Evolutionary conservation across 1,140 invertebrate genomes (phyloP).

Genomic region (Caenorhabditis briggsae): DNA sequence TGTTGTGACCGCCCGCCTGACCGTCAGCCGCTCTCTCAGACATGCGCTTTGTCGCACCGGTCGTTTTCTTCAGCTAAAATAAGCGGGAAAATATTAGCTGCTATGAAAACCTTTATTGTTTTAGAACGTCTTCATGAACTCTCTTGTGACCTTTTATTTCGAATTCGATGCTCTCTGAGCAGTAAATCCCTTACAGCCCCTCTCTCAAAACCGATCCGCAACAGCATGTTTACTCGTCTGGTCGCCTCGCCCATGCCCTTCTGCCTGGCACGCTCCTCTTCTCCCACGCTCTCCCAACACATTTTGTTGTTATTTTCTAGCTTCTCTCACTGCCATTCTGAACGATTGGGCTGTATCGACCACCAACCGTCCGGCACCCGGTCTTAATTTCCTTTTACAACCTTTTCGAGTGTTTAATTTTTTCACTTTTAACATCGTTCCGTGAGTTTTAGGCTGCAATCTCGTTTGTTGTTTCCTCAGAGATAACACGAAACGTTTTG

Average conservation of each 20-base stretch:
- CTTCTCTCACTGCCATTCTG: neutral
- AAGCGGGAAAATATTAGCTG: too few species aligned
- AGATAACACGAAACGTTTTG: neutral
- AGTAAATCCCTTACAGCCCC: neutral
- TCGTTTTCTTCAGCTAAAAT: neutral
- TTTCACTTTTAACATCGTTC: neutral
- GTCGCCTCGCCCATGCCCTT: neutral
- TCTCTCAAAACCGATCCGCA: conserved; percentile 41
- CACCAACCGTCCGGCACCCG: neutral
- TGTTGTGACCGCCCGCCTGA: conserved; percentile 37
- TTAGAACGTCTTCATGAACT: too few species aligned
- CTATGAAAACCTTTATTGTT: too few species aligned
- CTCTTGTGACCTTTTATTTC: too few species aligned
- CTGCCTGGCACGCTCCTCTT: neutral
- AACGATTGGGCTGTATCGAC: neutral
- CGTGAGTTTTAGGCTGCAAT: neutral
- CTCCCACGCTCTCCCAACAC: neutral
- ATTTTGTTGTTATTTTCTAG: conserved; percentile 27
- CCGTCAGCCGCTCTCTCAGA: neutral
- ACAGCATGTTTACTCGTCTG: conserved; percentile 41
- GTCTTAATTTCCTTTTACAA: too few species aligned
- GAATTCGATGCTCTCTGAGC: too few species aligned
- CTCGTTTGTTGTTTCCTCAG: conserved; percentile 4
- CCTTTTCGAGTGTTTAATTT: neutral
- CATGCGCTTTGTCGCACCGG: neutral